Conservation (phyloP, 2,797 vertebrate species). For the Silurus lanzhouensis region DNA sequence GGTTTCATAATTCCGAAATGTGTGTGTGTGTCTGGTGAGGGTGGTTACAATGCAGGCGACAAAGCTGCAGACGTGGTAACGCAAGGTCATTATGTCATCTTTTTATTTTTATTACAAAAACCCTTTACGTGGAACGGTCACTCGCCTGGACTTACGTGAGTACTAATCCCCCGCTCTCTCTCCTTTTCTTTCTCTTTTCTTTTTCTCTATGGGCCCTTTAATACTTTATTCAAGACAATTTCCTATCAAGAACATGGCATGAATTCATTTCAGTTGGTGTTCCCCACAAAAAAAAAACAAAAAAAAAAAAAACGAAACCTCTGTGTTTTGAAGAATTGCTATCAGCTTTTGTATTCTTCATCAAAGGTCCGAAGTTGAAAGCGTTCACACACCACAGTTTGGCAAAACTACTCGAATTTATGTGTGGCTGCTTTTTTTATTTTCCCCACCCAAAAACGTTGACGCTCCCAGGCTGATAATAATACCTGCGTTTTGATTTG, state of each 20-base stretch:
- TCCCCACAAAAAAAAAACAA: background rate
- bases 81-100: constrained; percentile 32
- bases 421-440: background rate
- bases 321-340: background rate
- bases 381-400: background rate
- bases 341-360: background rate
- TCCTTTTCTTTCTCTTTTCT: background rate
- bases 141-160: background rate
- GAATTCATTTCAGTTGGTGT: background rate
- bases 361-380: background rate
- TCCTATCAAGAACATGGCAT: background rate
- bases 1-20: background rate
- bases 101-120: background rate
- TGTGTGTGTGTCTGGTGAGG: background rate
- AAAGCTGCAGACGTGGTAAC: background rate
- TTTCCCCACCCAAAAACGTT: too few species aligned
- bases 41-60: constrained; percentile 11
- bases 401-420: background rate
- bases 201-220: background rate
- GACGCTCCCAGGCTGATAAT: background rate
- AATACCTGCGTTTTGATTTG: background rate
- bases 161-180: background rate
- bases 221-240: background rate
- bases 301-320: background rate
- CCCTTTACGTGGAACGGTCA: background rate